Base-by-base conservation (phyloP, 1,140 invertebrate species). In the Lycorma delicatula region DNA sequence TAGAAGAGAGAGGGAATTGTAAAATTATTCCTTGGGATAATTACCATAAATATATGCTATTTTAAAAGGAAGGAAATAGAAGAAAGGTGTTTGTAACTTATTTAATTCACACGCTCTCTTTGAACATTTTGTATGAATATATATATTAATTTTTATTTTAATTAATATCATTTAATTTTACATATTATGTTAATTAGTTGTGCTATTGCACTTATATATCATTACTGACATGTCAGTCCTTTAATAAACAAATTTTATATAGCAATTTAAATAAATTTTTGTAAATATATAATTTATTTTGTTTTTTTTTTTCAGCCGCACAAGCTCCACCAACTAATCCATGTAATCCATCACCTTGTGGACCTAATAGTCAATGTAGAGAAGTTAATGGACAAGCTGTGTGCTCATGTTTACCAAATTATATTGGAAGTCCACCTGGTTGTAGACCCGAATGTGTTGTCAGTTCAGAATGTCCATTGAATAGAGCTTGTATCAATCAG, bases 381-480 rank as follows among this genome's bases (percentile, higher is more conserved):
- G 75, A 81, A 68, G 73, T 83, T 53, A 81, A 82, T 68, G 78
- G 75, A 63, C 81, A 84, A 71, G 82, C 84, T 11, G 80, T 85
- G 12, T 91, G 87, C 61, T 82, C 84, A 38, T 89, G 86, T 66
- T 60, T 85, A 29, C 75, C 79, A 26, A 81, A 80, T 47, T 88
- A 84, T 63, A 73, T 83, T 25, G 86, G 87, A 54, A 80, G 79
- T 60, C 85, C 86, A 25, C 85, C 85, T n/a, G 77, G 77, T 56
- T 90, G 88, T 66, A 75, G 84, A 60, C 81, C 86, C 20, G 84
- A 89, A 69, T 90, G 86, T 71, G 77, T 85, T 47, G 78, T 85
- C 4, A 88, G 84, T 68, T 81, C 83, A 11, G 86, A 91, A 71
- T 85, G 87, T 73, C 72, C 80, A 41, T 69, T 75, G 11, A 80